Conservation (phyloP, 2,113 vertebrate species). For the Mormyrus iriodes region DNA sequence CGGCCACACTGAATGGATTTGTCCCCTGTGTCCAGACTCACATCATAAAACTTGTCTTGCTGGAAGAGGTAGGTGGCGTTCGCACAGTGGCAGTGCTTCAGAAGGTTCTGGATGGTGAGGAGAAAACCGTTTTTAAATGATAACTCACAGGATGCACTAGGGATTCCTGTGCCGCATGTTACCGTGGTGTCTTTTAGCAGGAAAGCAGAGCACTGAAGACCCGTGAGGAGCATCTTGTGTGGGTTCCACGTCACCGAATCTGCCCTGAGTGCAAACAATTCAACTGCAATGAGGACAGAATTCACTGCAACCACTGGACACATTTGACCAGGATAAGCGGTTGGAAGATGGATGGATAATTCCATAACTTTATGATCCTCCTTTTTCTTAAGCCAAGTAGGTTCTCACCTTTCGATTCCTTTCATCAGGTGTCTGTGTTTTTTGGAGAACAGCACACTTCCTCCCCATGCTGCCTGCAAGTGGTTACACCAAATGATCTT, state of each 20-base stretch:
- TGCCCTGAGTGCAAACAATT: constrained; percentile 51
- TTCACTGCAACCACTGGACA: neutral
- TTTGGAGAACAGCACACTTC: constrained; percentile 67
- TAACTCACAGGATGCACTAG: neutral
- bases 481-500: neutral
- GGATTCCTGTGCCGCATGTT: neutral
- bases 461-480: constrained; percentile 73
- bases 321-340: neutral
- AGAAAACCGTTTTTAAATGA: neutral
- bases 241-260: constrained; percentile 79
- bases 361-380: neutral
- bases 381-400: neutral
- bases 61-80: constrained; percentile 76
- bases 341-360: neutral
- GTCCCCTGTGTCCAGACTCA: constrained; percentile 67
- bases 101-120: constrained; percentile 53
- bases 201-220: constrained; percentile 72
- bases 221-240: constrained; percentile 72
- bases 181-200: constrained; percentile 68
- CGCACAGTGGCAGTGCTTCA: constrained; percentile 63
- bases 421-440: constrained; percentile 64
- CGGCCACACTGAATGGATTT: constrained; percentile 74
- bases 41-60: constrained; percentile 71
- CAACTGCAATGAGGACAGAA: neutral
- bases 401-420: constrained; percentile 65